Evolutionary conservation across 2,888 invertebrate genomes (phyloP), one percentile per base, ranked within the genome.

Genomic region (Polia nebulosa): DNA sequence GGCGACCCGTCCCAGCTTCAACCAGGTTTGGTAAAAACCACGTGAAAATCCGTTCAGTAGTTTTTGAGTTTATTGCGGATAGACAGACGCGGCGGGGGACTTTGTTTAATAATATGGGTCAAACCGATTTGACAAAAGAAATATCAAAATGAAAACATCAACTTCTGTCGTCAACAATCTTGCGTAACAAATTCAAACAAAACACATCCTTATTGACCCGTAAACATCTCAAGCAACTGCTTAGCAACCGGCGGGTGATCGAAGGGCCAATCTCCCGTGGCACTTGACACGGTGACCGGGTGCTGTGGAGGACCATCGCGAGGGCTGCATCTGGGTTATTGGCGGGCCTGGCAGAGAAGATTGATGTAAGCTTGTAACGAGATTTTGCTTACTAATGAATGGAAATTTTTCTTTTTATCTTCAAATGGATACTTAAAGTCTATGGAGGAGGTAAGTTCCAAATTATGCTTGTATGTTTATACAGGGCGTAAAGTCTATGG

Each of bases 231-330:
- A 52, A 64, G 59, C 52, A 53, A 62, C 67, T 65, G 64, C 84
- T 60, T 80, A 78, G 84, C 78, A 84, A 84, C 85, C 29, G 22
- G 29, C 61, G 49, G 68, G 71, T 75, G 78, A 74, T 80, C 74
- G 63, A 59, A 78, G 73, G 76, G 75, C 76, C 74, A 83, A 78
- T 85, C 83, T 83, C 74, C 85, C 49, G 67, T 80, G 45, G 60
- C 72, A 85, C 86, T 85, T 85, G 85, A 85, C 85, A 86, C 27
- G 78, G 83, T 86, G 85, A 85, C 86, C 86, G 85, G 77, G 80
- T 74, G 60, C 68, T 68, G 47, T 72, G 47, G 58, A 84, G 82
- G 55, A 69, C 69, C 68, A 72, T 85, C 69, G 56, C 76, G 62
- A 60, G 52, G 58, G 41, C 61, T 72, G 64, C 78, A 84, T 82